Conservation (phyloP, 2,113 vertebrate genomes). For the Plotosus lineatus region DNA sequence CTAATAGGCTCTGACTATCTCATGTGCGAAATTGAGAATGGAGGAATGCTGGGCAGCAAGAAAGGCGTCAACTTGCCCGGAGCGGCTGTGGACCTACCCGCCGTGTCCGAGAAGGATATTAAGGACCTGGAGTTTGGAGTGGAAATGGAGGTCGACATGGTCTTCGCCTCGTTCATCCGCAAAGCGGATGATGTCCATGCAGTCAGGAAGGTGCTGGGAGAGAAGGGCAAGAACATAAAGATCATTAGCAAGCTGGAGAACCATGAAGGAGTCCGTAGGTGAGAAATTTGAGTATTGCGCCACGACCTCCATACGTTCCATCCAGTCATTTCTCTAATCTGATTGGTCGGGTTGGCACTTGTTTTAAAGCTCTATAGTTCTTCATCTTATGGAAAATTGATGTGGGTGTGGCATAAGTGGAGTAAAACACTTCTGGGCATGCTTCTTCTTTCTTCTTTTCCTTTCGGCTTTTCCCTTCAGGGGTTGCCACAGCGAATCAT, state of each 20-base stretch:
- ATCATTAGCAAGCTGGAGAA: slow-evolving; percentile 99
- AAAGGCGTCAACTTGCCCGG: slow-evolving; percentile 97
- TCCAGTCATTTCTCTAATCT: no score
- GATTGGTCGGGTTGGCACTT: no score
- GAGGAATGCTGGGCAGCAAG: slow-evolving; percentile 91
- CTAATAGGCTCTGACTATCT: slow-evolving; percentile 80
- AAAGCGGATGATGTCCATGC: slow-evolving; percentile 90
- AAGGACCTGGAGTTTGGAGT: slow-evolving; percentile 90
- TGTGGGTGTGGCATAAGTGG: no score
- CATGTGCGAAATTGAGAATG: slow-evolving; percentile 88
- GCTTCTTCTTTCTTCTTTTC: no score
- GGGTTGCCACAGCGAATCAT: no score
- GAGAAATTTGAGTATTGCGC: slow-evolving; percentile 34
- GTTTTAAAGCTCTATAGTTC: no score
- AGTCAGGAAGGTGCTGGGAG: slow-evolving; percentile 90
- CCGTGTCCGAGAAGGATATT: slow-evolving; percentile 91
- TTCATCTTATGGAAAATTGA: no score
- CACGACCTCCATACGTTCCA: not conserved
- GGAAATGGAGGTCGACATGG: slow-evolving; percentile 92
- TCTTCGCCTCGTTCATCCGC: slow-evolving; percentile 97
- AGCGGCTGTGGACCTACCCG: slow-evolving; percentile 90
- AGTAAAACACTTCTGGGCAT: no score
- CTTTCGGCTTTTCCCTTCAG: no score
- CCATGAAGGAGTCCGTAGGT: slow-evolving; percentile 96
- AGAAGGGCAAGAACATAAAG: slow-evolving; percentile 96